Percentiles rank a stretch among this genome's conserved stretches.
Conservation (phyloP, 2,888 invertebrate genomes). For the Amiota minor region DNA sequence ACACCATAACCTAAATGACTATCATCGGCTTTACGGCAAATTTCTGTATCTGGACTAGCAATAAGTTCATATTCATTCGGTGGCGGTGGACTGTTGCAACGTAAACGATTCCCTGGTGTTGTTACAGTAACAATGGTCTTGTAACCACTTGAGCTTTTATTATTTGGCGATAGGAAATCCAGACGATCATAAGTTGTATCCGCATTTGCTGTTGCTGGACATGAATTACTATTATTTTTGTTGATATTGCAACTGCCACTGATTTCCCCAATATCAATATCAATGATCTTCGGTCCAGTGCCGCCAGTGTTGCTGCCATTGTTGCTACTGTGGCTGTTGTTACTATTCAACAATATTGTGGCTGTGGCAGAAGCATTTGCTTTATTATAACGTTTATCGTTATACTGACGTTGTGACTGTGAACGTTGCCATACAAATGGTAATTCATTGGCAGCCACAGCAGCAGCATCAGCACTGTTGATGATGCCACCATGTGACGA, state of each 20-base stretch:
- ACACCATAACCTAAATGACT: conserved; percentile 87
- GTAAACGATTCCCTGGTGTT: conserved; percentile 70
- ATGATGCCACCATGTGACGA: no score
- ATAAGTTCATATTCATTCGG: conserved; percentile 87
- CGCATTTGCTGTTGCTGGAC: conserved; percentile 33
- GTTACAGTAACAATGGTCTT: conserved; percentile 81
- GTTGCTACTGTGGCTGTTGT: no score
- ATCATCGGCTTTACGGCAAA: conserved; percentile 84
- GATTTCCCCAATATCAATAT: conserved; percentile 68
- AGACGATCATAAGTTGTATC: conserved; percentile 84
- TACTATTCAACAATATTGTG: background rate
- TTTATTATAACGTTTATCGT: conserved; percentile 73
- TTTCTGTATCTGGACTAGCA: conserved; percentile 78
- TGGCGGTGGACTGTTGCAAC: conserved; percentile 65
- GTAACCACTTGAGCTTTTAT: conserved; percentile 81
- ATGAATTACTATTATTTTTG: background rate
- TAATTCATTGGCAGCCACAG: conserved; percentile 41
- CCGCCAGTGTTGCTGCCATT: conserved; percentile 32
- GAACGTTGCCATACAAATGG: conserved; percentile 73
- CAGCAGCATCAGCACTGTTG: background rate
- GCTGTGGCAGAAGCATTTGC: conserved; percentile 33
- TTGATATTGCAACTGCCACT: conserved; percentile 14
- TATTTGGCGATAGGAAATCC: conserved; percentile 86
- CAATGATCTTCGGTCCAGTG: conserved; percentile 59
- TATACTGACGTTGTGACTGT: conserved; percentile 57